Conservation (phyloP, 2,113 vertebrate species). For the Dipodomys stephensi region DNA sequence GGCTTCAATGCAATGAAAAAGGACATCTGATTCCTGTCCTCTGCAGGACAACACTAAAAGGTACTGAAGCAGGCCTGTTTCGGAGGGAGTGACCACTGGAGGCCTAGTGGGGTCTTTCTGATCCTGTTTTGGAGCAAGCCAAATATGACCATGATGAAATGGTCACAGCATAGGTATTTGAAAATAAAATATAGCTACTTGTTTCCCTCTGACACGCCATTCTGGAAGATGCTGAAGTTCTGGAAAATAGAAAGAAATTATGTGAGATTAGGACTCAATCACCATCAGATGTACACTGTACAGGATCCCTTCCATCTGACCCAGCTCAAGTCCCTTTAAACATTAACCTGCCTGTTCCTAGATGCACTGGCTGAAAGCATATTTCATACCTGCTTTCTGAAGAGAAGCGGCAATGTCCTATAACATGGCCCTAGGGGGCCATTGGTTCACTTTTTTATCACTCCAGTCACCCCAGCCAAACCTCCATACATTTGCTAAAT, state of each 20-base stretch:
- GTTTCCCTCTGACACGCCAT: background rate
- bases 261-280: background rate
- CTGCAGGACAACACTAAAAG: background rate
- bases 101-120: background rate
- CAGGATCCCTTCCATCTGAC: background rate
- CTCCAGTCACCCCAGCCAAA: background rate
- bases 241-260: background rate
- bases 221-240: background rate
- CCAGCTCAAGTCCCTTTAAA: background rate
- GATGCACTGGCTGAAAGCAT: background rate
- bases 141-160: background rate
- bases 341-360: background rate
- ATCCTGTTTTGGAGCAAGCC: background rate
- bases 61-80: background rate
- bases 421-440: background rate
- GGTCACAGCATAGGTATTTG: background rate
- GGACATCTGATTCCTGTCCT: background rate
- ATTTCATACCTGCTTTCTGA: slow-evolving; percentile 29
- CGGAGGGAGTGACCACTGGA: background rate
- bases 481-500: background rate
- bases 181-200: background rate
- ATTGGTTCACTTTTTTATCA: background rate
- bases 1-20: background rate
- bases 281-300: background rate
- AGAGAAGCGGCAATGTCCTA: slow-evolving; percentile 7